Evolutionary conservation across 2,888 invertebrate genomes (phyloP), one percentile per base, ranked within the genome.

Genomic region (Chymomyza caudatula): DNA sequence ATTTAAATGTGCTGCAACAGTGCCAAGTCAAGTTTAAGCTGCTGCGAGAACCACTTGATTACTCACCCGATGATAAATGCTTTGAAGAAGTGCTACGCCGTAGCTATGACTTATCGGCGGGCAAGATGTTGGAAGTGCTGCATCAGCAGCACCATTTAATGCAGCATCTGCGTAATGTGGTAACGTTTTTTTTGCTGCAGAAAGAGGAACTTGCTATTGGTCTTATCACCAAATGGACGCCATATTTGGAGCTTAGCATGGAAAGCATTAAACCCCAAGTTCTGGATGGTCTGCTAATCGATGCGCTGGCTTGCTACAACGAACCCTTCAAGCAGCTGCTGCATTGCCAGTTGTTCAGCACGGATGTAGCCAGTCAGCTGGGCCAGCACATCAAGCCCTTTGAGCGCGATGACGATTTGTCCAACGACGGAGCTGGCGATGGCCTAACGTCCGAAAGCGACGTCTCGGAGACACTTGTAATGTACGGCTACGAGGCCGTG

Each of bases 1-100:
- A 81, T 49, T 60, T 82, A 0, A 81, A 79, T 43, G 69, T 82
- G 2, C 55, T 82, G 63, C 67, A 73, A 0, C 78, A 81, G n/a
- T 79, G 84, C 55, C 77, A 81, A n/a, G 74, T 73, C 1, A 44
- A 63, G 1, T n/a, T 83, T 67, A 55, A 58, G 15, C 55, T 82
- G 20, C 63, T 78, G 67, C 77, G 76, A 60, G 23, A 51, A 2
- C 43, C 65, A 5, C 67, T 82, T 0, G 60, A 3, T 3, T 82
- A 72, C 44, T 47, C 25, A n/a, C 73, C 74, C 1, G 54, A 44
- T 0, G 64, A 67, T 3, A 44, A 55, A 23, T 17, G 2, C 42
- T 17, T 17, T 29, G 23, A 61, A 23, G 63, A 62, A 22, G 22
- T 71, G 0, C 71, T 82, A 1, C 56, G 43, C n/a, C 61, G 54